Evolutionary conservation across 1,140 invertebrate species (phyloP).

Genomic region (Orchestia grillus): DNA sequence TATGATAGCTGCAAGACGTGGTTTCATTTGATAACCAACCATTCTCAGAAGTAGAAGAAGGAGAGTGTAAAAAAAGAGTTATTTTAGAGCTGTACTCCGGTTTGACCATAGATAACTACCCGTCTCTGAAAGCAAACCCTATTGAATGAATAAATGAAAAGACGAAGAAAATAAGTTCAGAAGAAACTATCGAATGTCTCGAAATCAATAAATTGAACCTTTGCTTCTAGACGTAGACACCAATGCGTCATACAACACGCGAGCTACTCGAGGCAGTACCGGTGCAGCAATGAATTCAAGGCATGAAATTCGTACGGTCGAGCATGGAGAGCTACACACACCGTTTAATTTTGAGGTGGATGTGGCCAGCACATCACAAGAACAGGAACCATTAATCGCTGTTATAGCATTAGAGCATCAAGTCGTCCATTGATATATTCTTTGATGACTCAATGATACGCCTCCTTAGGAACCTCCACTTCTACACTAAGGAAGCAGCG

Average conservation of each 20-base stretch:
- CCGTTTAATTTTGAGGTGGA: background rate
- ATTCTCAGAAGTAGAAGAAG: background rate
- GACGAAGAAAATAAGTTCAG: background rate
- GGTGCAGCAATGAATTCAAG: background rate
- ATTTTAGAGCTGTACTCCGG: background rate
- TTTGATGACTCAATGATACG: background rate
- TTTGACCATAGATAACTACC: background rate
- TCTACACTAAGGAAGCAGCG: background rate
- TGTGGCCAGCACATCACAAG: background rate
- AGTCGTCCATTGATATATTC: background rate
- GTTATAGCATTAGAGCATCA: background rate
- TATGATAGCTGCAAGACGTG: background rate
- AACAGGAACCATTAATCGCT: background rate
- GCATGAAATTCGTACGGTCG: background rate
- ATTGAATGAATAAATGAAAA: background rate
- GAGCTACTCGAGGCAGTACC: background rate
- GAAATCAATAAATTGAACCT: background rate
- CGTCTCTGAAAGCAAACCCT: background rate
- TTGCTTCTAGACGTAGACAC: background rate
- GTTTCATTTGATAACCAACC: background rate
- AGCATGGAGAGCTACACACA: background rate
- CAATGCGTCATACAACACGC: background rate
- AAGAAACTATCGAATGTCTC: background rate
- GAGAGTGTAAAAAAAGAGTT: background rate
- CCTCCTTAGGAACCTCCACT: background rate